phyloP scores from a whole-genome alignment of 1,140 invertebrate species.

The Meloidogyne chitwoodi region DNA sequence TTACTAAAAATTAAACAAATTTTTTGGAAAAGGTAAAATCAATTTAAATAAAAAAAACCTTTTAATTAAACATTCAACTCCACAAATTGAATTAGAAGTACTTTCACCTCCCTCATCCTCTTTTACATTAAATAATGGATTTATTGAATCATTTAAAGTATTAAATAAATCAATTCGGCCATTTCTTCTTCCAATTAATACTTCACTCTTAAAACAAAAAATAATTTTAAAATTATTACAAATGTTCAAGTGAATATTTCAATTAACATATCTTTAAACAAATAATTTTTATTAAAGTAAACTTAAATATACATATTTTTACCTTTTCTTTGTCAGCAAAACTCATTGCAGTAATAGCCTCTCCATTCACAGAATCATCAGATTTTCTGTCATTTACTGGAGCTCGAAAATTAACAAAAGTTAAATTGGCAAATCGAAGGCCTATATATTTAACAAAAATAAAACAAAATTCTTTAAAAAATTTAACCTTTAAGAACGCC shows the following conservation, averaged over 20 bases:
- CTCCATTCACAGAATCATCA: slow-evolving; percentile 3
- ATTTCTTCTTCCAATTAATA: slow-evolving; percentile 18
- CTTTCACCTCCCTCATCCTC: slow-evolving; percentile 7
- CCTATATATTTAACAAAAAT: slow-evolving; percentile 6
- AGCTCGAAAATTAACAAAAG: slow-evolving; percentile 10
- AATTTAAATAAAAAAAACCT: slow-evolving; percentile 17
- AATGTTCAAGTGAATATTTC: too few relatives aligned
- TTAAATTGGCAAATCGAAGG: not conserved
- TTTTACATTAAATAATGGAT: slow-evolving; percentile 7
- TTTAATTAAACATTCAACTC: not conserved
- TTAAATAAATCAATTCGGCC: slow-evolving; percentile 22
- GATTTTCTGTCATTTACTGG: not conserved
- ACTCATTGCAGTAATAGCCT: slow-evolving; percentile 26
- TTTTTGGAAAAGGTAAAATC: not conserved
- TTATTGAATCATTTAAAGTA: slow-evolving; percentile 20
- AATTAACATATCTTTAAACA: too few relatives aligned
- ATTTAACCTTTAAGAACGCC: slow-evolving; percentile 27
- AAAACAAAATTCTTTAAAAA: not conserved
- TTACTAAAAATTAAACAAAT: slow-evolving; percentile 6
- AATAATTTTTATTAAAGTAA: too few relatives aligned
- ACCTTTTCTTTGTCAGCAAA: slow-evolving; percentile 30
- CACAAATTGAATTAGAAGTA: not conserved
- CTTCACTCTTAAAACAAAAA: slow-evolving; percentile 18
- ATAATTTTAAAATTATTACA: not conserved
- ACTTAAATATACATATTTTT: not conserved